Percentiles rank a stretch among this genome's conserved stretches.
phyloP scores from a whole-genome alignment of 1,140 invertebrate species.

The Ridgeia piscesae region DNA sequence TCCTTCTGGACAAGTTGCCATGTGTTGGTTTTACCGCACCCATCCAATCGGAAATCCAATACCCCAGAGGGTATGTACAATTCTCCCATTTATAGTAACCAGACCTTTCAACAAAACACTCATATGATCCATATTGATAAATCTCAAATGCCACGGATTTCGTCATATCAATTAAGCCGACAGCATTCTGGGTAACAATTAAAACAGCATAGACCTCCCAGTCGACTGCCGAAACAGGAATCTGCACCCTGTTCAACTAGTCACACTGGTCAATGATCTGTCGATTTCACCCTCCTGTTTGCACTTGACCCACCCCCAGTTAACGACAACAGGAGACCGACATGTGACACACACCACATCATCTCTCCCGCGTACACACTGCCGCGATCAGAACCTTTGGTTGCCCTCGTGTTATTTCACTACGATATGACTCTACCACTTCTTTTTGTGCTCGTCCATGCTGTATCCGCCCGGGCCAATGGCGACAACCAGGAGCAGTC shows the following conservation, averaged over 20 bases:
- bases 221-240: not conserved
- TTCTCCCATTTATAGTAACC: not conserved
- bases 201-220: not conserved
- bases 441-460: constrained; percentile 99
- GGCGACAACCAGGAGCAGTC: constrained; percentile 97
- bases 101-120: not conserved
- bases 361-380: not conserved
- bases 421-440: constrained; percentile 23
- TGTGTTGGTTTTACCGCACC: not conserved
- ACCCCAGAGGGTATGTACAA: not conserved
- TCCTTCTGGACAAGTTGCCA: not conserved
- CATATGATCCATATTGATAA: not conserved
- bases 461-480: constrained; percentile 95
- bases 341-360: not conserved
- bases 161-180: not conserved
- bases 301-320: not conserved
- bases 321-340: not conserved
- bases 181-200: not conserved
- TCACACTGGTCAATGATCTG: not conserved
- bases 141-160: not conserved
- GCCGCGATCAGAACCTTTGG: not conserved
- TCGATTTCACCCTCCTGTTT: not conserved
- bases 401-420: not conserved
- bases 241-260: not conserved
- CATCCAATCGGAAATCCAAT: not conserved